Evolutionary conservation across 2,113 vertebrate species (phyloP), one percentile per base, ranked within the genome.

Genomic region (Hylia prasina): DNA sequence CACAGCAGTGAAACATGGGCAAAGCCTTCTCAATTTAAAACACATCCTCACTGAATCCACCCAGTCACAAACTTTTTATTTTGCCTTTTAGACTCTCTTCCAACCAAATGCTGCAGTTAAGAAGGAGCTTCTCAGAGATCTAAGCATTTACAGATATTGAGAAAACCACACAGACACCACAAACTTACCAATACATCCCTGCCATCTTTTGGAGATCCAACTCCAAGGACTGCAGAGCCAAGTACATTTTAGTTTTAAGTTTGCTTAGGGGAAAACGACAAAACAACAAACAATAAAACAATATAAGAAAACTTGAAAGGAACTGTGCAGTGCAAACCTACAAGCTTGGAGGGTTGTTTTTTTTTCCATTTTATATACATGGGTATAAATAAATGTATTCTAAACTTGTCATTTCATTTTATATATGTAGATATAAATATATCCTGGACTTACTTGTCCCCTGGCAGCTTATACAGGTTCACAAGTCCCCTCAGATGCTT

Each of bases 121-220:
- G 90, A 72, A 69, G 16, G 23, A 64, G 42, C 19, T 81, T 58
- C 20, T 71, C 57, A 60, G 58, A 85, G 39, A 30, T 85, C 33
- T 9, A 27, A 90, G 73, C 33, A 68, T 40, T 68, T 53, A 15
- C 5, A 42, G 8, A 4, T 18, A 47, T 22, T n/a, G 9, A 27
- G 6, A 70, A 31, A 40, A 3, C 3, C 7, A 19, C 4, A 37
- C 0, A 15, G 51, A 12, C 6, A 37, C 7, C 64, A 39, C 24
- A 48, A 31, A 94, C 98, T 98, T 97, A 99, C 99, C 99, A 99
- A 86, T 99, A 99, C 99, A 99, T 99, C 93, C 99, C 98, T 86
- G 99, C 99, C 99, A 99, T 99, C 98, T 99, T 99, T 47, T 99
- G 99, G 72, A 99, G 99, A 97, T 99, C 99, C 93, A 99, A 96